Base-by-base conservation (phyloP, 1,140 invertebrate genomes). In the Cotesia typhae region DNA sequence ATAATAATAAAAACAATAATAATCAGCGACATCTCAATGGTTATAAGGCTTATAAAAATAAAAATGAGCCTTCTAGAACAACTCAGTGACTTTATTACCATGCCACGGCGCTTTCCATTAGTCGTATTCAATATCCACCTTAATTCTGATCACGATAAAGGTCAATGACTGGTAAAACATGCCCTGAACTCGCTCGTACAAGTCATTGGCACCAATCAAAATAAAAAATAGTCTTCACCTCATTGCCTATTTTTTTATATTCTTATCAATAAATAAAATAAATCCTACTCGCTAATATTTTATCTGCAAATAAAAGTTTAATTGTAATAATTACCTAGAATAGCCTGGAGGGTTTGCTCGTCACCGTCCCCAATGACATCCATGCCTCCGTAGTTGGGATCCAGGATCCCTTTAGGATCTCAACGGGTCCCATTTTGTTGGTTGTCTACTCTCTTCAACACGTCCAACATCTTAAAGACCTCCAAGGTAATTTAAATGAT, bases 351-450 rank as follows among this genome's bases (percentile, higher is more conserved):
- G 82, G 85, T 86, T 76, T 85, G 84, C 77, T 85, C 84, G 76
- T 86, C 85, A 72, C 85, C 84, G 78, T 86, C 84, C 75, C 81
- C 84, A 81, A 85, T 86, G 80, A 84, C 85, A 78, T 86, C 85
- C 84, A 86, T 85, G 79, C 82, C 84, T 80, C 77, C 75, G 76
- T 79, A 66, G 74, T 75, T 82, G 79, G 79, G 74, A 77, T 70
- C 79, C 82, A 78, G 74, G 79, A 77, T 72, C 64, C 73, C 75
- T 79, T 77, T 76, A 75, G 82, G 82, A 82, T 79, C 80, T 84
- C 80, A 85, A 67, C 81, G 81, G 80, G 82, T 81, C 82, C 82
- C 84, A 85, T 85, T 81, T 83, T 81, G 81, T 79, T 70, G 78
- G 73, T 65, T 71, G 59, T 63, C 65, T 59, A 70, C 37, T 20